Evolutionary conservation across 1,140 invertebrate species (phyloP), one percentile per base, ranked within the genome.

Genomic region (Eupristina koningsbergeri): DNA sequence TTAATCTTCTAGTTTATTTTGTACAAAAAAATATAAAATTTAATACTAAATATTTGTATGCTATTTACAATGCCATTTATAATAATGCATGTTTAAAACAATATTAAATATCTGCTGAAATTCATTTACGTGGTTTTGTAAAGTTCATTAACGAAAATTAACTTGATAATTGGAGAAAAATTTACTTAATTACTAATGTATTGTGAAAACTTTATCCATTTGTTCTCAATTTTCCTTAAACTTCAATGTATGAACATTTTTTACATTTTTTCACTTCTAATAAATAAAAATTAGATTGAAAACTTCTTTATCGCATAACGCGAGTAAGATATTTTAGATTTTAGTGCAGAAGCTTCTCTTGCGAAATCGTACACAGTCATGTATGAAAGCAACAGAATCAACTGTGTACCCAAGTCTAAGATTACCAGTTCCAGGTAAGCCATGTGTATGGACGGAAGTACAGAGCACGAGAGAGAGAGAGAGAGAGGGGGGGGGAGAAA

Each of bases 341-440:
- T 64, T 36, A 36, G 15, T 17, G 31, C 29, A 36, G 15, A 19
- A 67, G 53, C 36, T 79, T 63, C 86, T 81, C 84, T 85, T 86
- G 83, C 85, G 77, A 84, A 75, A 83, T 78, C 58, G 31, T 84
- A 86, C n/a, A n/a, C n/a, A n/a, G n/a, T n/a, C n/a, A n/a, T n/a
- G n/a, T n/a, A n/a, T n/a, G n/a, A n/a, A 31, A 47, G 6, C 3
- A 17, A 41, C 67, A 36, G 9, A n/a, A 41, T 11, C 41, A 11
- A 34, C 19, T n/a, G 26, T 45, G n/a, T 11, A 41, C 67, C 39
- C 67, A 13, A 39, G 45, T 89, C 86, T 92, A 92, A 89, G 89
- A 89, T 92, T 92, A 90, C 90, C 87, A 89, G 88, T 89, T 75
- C 87, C 90, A 92, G 91, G 91, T 92, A 92, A 79, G 31, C 7